A percentile compares a stretch with the other conserved stretches of the same genome.
Conservation (phyloP, 2,888 invertebrate species). For the Microplitis deprimator region DNA sequence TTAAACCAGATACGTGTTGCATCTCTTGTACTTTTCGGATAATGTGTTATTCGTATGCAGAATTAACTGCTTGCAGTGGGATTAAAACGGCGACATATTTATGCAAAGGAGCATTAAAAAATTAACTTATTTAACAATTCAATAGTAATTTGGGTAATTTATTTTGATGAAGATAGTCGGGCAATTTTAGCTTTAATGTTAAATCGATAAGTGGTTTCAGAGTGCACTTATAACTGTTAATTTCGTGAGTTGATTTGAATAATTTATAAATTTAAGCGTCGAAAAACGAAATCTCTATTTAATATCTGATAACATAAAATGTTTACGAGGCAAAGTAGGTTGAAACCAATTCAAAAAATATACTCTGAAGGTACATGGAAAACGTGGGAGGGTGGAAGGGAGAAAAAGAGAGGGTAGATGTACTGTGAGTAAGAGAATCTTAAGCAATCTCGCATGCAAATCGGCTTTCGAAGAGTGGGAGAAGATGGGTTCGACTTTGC, state of each 20-base stretch:
- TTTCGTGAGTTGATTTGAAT: neutral
- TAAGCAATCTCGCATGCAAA: constrained; percentile 59
- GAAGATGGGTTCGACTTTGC: constrained; percentile 44
- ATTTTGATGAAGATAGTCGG: constrained; percentile 43
- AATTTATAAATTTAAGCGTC: constrained; percentile 4
- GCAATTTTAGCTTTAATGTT: neutral
- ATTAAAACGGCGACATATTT: constrained; percentile 51
- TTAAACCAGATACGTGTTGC: constrained; percentile 32
- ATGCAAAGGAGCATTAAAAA: constrained; percentile 33
- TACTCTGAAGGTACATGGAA: neutral
- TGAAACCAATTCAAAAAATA: constrained; percentile 54
- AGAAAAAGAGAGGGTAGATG: constrained; percentile 52
- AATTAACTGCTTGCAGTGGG: neutral
- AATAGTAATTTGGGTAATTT: constrained; percentile 17
- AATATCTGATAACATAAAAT: constrained; percentile 10
- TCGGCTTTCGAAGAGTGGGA: constrained; percentile 50
- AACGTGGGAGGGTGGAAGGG: constrained; percentile 38
- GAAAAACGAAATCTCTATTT: constrained; percentile 18
- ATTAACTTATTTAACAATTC: neutral
- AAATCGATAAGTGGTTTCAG: neutral
- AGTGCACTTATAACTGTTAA: neutral
- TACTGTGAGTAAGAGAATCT: constrained; percentile 54
- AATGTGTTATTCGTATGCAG: constrained; percentile 47
- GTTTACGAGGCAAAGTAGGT: constrained; percentile 31
- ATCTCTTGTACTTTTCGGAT: constrained; percentile 44